Percentiles rank a stretch among this genome's conserved stretches.
These are phyloP conservation scores for Panopea generosa DNA, from an alignment of 2,888 invertebrate species.

Conservation along the genomic window DNA sequence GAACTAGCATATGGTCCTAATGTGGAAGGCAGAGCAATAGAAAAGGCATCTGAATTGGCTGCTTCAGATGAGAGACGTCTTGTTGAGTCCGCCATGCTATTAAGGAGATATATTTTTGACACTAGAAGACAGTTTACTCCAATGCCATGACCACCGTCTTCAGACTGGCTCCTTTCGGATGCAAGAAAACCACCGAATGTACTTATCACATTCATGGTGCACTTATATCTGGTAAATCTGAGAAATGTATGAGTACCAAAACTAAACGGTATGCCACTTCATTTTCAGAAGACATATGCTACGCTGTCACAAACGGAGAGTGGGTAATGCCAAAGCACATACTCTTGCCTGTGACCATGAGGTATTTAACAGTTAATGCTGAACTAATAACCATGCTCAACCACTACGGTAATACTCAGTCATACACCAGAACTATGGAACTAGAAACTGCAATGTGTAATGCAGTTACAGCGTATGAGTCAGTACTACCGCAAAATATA, in stretches of 20 bases:
- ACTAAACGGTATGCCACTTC: slow-evolving; percentile 22
- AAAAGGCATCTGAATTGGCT: slow-evolving; percentile 46
- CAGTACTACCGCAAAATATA: slow-evolving; percentile 34
- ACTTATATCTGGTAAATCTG: slow-evolving; percentile 9
- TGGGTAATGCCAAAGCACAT: slow-evolving; percentile 52
- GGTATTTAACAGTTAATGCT: slow-evolving; percentile 56
- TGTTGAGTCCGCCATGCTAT: slow-evolving; percentile 36
- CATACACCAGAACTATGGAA: slow-evolving; percentile 34
- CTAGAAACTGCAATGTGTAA: slow-evolving; percentile 59
- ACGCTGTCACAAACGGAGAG: slow-evolving; percentile 40
- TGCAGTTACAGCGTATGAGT: slow-evolving; percentile 1
- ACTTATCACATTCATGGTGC: neutral
- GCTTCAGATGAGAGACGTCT: slow-evolving; percentile 37
- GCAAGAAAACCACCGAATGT: neutral
- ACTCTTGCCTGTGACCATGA: slow-evolving; percentile 40
- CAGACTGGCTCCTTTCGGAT: neutral
- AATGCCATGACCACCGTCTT: slow-evolving; percentile 31
- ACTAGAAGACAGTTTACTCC: neutral
- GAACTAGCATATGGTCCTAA: slow-evolving; percentile 34
- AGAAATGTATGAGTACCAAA: slow-evolving; percentile 2
- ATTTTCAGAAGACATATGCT: slow-evolving; percentile 37
- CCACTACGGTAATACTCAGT: slow-evolving; percentile 41
- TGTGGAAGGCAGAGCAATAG: slow-evolving; percentile 38
- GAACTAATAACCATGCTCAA: slow-evolving; percentile 53
- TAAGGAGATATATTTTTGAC: slow-evolving; percentile 29